Conservation (phyloP, 2,888 invertebrate species). For the Lithophane socia region DNA sequence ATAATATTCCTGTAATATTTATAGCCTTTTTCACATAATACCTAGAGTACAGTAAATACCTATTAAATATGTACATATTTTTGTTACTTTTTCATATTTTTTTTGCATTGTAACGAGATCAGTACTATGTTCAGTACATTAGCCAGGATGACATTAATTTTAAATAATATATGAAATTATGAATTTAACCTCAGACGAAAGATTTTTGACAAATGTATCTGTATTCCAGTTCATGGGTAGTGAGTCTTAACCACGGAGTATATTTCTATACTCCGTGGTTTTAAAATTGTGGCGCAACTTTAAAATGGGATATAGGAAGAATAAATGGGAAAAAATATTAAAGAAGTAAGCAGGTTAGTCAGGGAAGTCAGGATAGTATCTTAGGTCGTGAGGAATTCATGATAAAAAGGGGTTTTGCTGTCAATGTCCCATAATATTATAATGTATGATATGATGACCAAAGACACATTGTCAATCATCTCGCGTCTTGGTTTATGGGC, state of each 20-base stretch:
- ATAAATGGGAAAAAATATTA: neutral
- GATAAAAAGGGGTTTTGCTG: neutral
- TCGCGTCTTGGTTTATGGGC: neutral
- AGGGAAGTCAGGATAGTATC: neutral
- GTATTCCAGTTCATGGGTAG: neutral
- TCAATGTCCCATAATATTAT: neutral
- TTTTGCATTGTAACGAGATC: constrained; percentile 56
- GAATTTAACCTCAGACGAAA: constrained; percentile 1
- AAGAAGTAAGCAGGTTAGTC: neutral
- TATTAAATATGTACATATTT: constrained; percentile 39
- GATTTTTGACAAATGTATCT: constrained; percentile 39
- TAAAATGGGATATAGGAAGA: neutral
- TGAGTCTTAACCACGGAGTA: no score
- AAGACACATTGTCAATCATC: constrained; percentile 34
- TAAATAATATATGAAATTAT: neutral
- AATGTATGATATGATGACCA: neutral
- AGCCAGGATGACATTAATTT: constrained; percentile 35
- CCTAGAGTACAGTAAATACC: constrained; percentile 48
- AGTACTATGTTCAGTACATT: constrained; percentile 42
- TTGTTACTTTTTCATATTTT: constrained; percentile 28
- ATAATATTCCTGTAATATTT: constrained; percentile 45
- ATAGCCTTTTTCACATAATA: constrained; percentile 55
- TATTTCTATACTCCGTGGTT: no score
- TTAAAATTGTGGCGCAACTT: neutral
- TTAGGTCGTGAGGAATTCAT: neutral